Base-by-base conservation (phyloP, 2,888 invertebrate species). In the Dynastes hyllus region DNA sequence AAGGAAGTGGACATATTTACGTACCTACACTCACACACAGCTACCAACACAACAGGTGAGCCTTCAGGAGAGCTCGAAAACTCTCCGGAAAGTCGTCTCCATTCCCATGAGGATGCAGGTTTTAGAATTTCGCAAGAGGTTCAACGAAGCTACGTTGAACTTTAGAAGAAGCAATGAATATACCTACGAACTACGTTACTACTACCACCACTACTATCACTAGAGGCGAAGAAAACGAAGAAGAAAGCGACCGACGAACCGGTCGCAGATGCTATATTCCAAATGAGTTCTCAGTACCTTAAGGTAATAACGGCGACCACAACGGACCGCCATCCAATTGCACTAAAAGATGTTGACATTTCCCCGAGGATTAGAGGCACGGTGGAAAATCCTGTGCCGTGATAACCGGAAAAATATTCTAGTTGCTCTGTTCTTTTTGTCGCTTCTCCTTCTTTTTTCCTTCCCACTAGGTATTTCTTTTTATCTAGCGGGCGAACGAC, bases 261-360 rank as follows among this genome's bases (percentile, higher is more conserved):
- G 78, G 55, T 40, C 5, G 58, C 61, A 45, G 78, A 80, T 77
- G 80, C 79, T 78, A 77, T 82, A 82, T 83, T 81, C 76, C 80
- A 79, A 81, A 82, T 82, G 82, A 81, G 82, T 80, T 83, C 80
- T 81, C 81, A 80, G 79, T 81, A 81, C 82, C 82, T 83, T 82
- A 82, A 82, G 79, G 82, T 80, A 80, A 73, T 75, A 78, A 78
- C 66, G 75, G 29, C 76, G 63, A 76, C 66, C 76, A 67, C 78
- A 77, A 66, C 51, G 79, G 77, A 55, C 78, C 75, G 63, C 70
- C 70, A 83, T 83, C 84, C 84, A 84, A 84, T 85, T 84, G 83
- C 83, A 82, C 80, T 85, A 84, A 83, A 82, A 84, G 84, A 84
- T 83, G 85, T 84, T 83, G 83, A 83, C 82, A 84, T 83, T 83